Conservation (phyloP, 1,140 invertebrate species). For the Drosophila sulfurigaster region DNA sequence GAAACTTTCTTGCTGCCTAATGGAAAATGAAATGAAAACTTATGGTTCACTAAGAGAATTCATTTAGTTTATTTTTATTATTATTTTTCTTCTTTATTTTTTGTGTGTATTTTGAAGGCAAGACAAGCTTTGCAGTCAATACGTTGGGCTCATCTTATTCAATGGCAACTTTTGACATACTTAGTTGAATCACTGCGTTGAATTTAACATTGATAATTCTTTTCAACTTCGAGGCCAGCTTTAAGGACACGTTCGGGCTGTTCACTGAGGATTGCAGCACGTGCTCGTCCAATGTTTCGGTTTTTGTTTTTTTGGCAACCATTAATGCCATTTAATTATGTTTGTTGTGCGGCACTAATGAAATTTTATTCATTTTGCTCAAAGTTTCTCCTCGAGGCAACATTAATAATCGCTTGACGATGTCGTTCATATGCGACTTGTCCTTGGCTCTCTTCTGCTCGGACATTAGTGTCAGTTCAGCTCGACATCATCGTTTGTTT, state of each 20-base stretch:
- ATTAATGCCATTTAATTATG: conserved; percentile 42
- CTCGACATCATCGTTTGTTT: background rate
- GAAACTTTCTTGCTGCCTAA: background rate
- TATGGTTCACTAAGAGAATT: background rate
- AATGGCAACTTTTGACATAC: background rate
- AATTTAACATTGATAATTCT: background rate
- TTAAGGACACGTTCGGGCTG: background rate
- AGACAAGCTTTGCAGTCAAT: background rate
- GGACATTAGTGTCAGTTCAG: background rate
- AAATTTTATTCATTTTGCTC: conserved; percentile 39
- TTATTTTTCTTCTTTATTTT: background rate
- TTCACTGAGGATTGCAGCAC: background rate
- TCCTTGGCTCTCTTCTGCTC: conserved; percentile 1
- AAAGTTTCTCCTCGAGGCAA: conserved; percentile 16
- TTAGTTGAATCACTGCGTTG: background rate
- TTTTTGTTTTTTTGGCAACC: background rate
- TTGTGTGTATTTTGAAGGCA: background rate
- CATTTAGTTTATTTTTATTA: no score
- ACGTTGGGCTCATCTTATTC: no score
- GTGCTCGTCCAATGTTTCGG: background rate
- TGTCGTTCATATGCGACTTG: background rate
- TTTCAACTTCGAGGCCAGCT: background rate
- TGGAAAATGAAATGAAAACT: conserved; percentile 16
- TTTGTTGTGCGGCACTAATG: conserved; percentile 39
- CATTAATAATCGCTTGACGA: conserved; percentile 28